Evolutionary conservation across 37 sponge, comb jelly and placozoan genomes (phyloP).

Genomic region (Beroe forskalii): DNA sequence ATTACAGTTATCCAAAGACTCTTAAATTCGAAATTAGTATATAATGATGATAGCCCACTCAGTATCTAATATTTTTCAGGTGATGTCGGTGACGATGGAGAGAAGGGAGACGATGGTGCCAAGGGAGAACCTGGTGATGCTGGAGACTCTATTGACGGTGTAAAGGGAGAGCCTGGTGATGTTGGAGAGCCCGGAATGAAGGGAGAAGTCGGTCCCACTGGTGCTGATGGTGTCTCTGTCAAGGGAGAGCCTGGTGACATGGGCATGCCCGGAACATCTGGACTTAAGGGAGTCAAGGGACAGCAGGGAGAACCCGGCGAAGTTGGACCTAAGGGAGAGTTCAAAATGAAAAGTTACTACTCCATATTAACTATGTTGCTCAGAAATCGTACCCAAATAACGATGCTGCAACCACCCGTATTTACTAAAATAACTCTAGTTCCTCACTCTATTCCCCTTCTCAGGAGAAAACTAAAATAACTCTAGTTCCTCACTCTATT

Average conservation of each 20-base stretch:
- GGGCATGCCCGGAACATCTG: slow-evolving; percentile 2
- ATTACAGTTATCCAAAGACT: neutral
- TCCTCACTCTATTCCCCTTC: no score
- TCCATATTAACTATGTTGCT: no score
- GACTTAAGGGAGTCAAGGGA: slow-evolving; percentile 27
- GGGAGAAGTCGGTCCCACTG: slow-evolving; percentile 59
- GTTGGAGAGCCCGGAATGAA: slow-evolving; percentile 59
- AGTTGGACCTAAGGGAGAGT: slow-evolving; percentile 1
- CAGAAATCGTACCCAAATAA: no score
- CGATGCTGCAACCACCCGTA: no score
- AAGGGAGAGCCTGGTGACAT: slow-evolving; percentile 26
- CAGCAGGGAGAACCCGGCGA: slow-evolving; percentile 22
- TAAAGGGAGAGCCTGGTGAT: slow-evolving; percentile 46
- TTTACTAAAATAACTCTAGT: no score
- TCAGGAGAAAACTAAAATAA: no score
- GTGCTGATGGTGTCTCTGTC: slow-evolving; percentile 1
- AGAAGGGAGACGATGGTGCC: neutral
- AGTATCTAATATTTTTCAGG: no score
- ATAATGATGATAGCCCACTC: no score
- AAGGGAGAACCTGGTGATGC: slow-evolving; percentile 63
- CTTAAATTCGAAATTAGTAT: no score
- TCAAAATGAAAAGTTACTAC: no score
- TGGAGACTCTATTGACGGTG: neutral
- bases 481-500: no score
- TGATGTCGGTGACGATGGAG: slow-evolving; percentile 2